These are phyloP conservation scores for Anisognathus igniventris DNA, from an alignment of 2,797 vertebrate genomes.

Conservation along the genomic window DNA sequence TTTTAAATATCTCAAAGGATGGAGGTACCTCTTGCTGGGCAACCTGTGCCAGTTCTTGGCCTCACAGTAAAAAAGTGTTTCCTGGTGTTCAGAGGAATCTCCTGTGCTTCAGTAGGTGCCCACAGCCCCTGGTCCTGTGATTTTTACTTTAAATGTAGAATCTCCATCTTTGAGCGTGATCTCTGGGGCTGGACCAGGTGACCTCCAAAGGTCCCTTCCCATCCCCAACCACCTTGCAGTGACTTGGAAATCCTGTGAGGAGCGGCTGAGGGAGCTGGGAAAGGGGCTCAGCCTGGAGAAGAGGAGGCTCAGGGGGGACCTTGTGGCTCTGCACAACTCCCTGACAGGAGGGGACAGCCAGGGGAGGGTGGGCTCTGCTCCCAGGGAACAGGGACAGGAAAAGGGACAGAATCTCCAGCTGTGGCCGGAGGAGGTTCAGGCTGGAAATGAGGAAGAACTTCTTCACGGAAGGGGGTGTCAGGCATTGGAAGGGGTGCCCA, in stretches of 20 bases:
- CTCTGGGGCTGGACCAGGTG: neutral
- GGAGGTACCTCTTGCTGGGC: neutral
- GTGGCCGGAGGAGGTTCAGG: neutral
- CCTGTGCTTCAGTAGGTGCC: neutral
- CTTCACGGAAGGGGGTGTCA: neutral
- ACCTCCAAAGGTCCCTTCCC: rapidly evolving
- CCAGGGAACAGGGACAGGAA: neutral
- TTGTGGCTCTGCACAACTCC: neutral
- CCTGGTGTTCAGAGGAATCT: neutral
- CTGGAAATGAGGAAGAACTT: neutral
- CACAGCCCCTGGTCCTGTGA: neutral
- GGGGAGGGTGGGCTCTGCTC: neutral
- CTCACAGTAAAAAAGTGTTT: neutral
- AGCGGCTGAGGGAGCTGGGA: neutral
- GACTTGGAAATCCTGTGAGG: neutral
- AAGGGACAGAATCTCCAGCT: neutral
- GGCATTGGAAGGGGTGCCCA: neutral
- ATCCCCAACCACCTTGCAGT: neutral
- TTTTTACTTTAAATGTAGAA: rapidly evolving
- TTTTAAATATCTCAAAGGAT: neutral
- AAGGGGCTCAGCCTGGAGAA: neutral
- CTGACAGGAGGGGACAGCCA: neutral
- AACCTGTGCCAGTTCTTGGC: neutral
- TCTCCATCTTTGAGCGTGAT: neutral
- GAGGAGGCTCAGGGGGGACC: rapidly evolving